These are phyloP conservation scores for Cuniculus paca DNA, from an alignment of 2,797 vertebrate genomes.

Conservation along the genomic window DNA sequence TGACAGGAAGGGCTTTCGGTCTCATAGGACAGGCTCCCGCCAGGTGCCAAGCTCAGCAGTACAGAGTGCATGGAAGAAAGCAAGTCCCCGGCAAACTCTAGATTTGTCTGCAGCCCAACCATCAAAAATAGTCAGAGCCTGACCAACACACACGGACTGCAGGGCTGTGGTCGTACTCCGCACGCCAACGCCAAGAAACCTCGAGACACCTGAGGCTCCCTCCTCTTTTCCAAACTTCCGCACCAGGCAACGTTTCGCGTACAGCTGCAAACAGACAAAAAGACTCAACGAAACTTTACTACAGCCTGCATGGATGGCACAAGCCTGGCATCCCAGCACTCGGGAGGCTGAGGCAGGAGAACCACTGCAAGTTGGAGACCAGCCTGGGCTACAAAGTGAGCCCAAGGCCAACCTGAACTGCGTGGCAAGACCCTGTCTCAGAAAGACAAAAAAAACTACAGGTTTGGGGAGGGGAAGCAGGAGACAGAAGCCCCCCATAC, in stretches of 20 bases:
- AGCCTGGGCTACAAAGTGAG: too few relatives aligned
- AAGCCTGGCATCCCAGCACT: too few relatives aligned
- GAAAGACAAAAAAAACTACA: not conserved
- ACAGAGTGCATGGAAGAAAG: not conserved
- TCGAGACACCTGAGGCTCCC: not conserved
- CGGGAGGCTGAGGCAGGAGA: too few relatives aligned
- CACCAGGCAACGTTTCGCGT: not conserved
- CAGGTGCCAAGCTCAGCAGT: not conserved
- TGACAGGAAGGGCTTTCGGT: not conserved
- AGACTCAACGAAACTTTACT: not conserved
- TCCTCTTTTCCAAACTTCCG: not conserved
- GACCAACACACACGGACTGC: not conserved
- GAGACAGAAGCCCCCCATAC: not conserved
- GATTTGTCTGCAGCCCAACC: not conserved
- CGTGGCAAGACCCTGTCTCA: too few relatives aligned
- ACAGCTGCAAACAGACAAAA: not conserved
- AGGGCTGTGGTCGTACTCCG: not conserved
- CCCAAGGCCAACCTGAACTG: not conserved
- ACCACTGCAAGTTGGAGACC: too few relatives aligned
- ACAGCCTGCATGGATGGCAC: not conserved
- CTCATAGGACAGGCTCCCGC: not conserved
- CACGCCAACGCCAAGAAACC: not conserved
- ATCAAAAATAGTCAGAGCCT: not conserved
- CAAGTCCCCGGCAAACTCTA: constrained; percentile 15
- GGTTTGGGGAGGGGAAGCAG: not conserved